Conservation (phyloP, 2,888 invertebrate species). For the Campoplex nolae region DNA sequence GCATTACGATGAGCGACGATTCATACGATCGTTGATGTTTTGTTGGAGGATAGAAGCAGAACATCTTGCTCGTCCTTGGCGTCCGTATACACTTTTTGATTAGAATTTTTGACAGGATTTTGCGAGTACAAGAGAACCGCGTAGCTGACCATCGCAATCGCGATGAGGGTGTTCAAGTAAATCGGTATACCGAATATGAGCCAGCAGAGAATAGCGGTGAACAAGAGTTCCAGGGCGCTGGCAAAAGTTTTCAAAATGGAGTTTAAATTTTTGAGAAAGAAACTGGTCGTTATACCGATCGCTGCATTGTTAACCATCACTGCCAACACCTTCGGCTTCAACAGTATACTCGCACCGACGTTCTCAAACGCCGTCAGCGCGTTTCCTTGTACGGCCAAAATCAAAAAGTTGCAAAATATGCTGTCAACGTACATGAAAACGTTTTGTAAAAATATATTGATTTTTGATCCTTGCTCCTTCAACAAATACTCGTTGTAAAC, state of each 20-base stretch:
- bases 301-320: slow-evolving; percentile 96
- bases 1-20: neutral
- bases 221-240: slow-evolving; percentile 95
- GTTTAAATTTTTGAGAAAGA: slow-evolving; percentile 96
- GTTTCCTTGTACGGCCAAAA: slow-evolving; percentile 89
- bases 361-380: slow-evolving; percentile 87
- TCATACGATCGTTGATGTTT: no score
- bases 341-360: slow-evolving; percentile 85
- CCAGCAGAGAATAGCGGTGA: slow-evolving; percentile 95
- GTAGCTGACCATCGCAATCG: slow-evolving; percentile 93
- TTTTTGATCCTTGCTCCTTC: slow-evolving; percentile 93
- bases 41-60: neutral
- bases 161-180: slow-evolving; percentile 91
- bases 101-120: slow-evolving; percentile 90
- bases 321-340: slow-evolving; percentile 90
- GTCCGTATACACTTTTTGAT: slow-evolving; percentile 59
- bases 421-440: slow-evolving; percentile 98
- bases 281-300: slow-evolving; percentile 96
- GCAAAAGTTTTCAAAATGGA: slow-evolving; percentile 98
- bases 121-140: slow-evolving; percentile 95
- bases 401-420: slow-evolving; percentile 93
- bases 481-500: slow-evolving; percentile 98
- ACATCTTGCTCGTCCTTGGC: slow-evolving; percentile 23
- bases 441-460: slow-evolving; percentile 97
- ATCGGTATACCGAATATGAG: slow-evolving; percentile 94